Evolutionary conservation across 2,888 invertebrate genomes (phyloP), one percentile per base, ranked within the genome.

Genomic region (Heliconius hortense): DNA sequence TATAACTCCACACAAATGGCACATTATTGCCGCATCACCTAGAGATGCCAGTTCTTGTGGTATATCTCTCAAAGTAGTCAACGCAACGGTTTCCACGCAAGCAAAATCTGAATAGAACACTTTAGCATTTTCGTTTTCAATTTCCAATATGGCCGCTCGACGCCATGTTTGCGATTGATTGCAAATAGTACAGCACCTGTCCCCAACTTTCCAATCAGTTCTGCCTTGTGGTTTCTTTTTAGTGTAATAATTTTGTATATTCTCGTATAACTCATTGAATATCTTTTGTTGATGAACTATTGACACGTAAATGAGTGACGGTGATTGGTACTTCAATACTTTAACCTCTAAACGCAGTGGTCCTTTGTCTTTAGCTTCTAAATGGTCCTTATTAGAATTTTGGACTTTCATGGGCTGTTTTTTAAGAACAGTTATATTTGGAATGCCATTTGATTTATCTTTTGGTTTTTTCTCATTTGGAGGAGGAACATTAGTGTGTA

Each of bases 31-130:
- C 0, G 95, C 95, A 76, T 95, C 95, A 0, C 95, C 94, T 1
- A 95, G 86, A 0, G 87, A 85, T 11, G 87, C 83, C 78, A 96
- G 96, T 13, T 93, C 86, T 0, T 89, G 82, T 18, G 93, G 85
- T 7, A 97, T 89, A 2, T 91, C 88, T 71, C 92, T 95, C 26
- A 97, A 86, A 68, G 91, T 85, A 1, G 89, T 83, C 0, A 83
- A 72, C 0, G 87, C 84, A 21, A 96, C 90, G 1, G 88, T 89
- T 79, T 95, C 95, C 3, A 92, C 89, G 67, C 90, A 89, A 0
- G 96, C 96, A 79, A 95, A 95, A 83, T 98, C 98, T 24, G 95
- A 94, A 63, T 97, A 93, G 78, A 95, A 95, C 0, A 97, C 95
- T 78, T 91, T 90, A 2, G 89, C 91, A 18, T 87, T 85, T 0